Conservation (phyloP, 2,888 invertebrate genomes). For the Blastobasis lacticolella region DNA sequence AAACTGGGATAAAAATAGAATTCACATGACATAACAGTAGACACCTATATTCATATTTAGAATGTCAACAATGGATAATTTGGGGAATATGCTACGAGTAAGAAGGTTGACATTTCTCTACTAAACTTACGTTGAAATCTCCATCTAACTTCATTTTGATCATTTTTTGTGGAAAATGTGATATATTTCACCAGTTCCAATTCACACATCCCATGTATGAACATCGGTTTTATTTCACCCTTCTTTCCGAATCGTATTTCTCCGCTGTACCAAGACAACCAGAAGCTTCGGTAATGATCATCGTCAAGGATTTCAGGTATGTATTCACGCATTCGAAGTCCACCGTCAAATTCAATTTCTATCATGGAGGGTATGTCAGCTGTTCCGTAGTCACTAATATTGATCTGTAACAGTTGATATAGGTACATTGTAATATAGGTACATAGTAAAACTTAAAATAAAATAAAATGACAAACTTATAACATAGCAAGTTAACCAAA, state of each 20-base stretch:
- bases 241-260: conserved; percentile 46
- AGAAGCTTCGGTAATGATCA: conserved; percentile 57
- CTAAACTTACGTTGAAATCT: conserved; percentile 6
- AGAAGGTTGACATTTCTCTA: too few species aligned
- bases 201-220: conserved; percentile 12
- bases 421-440: too few species aligned
- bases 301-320: conserved; percentile 60
- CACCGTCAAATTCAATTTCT: conserved; percentile 10
- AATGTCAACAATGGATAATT: too few species aligned
- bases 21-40: too few species aligned
- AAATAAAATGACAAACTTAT: too few species aligned
- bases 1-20: too few species aligned
- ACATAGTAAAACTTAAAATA: too few species aligned
- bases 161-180: conserved; percentile 16
- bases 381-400: conserved; percentile 23
- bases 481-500: too few species aligned
- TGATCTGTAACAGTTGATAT: conserved; percentile 21
- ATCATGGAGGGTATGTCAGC: conserved; percentile 22
- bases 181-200: conserved; percentile 23
- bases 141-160: conserved; percentile 18
- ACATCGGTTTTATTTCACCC: conserved; percentile 35
- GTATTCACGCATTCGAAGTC: conserved; percentile 15
- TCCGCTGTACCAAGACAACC: conserved; percentile 65
- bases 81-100: too few species aligned
- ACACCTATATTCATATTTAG: too few species aligned